Evolutionary conservation across 1,140 invertebrate genomes (phyloP).

Genomic region (Steinernema khuongi): DNA sequence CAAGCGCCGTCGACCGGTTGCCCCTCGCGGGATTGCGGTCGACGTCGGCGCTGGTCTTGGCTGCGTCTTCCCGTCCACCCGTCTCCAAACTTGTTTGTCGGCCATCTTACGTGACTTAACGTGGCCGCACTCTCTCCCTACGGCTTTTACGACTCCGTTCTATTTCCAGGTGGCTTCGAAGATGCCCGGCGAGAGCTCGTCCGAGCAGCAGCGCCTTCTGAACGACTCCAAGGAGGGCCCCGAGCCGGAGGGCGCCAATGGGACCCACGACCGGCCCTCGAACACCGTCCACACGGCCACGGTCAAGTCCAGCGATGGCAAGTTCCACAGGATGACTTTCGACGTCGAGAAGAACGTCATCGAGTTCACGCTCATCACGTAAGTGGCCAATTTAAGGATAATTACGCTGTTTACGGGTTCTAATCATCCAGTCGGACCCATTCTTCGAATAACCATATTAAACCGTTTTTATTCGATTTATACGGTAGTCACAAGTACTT

Average conservation of each 20-base stretch:
- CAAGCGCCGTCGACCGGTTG: not conserved
- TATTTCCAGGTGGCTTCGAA: not conserved
- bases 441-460: no score
- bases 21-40: not conserved
- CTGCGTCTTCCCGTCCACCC: not conserved
- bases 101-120: not conserved
- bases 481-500: no score
- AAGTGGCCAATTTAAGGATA: not conserved
- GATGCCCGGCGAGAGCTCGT: not conserved
- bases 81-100: not conserved
- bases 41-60: no score
- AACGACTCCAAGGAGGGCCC: not conserved
- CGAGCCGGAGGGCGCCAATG: not conserved
- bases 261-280: not conserved
- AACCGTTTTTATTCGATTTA: no score
- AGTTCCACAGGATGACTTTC: constrained; percentile 36
- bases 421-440: not conserved
- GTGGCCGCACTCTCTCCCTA: not conserved
- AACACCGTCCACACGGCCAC: constrained; percentile 23
- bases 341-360: constrained; percentile 35
- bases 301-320: constrained; percentile 36
- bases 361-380: constrained; percentile 38
- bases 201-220: not conserved
- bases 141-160: not conserved
- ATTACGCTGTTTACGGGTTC: not conserved